Conservation (phyloP, 1,140 invertebrate genomes). For the Polyergus mexicanus region DNA sequence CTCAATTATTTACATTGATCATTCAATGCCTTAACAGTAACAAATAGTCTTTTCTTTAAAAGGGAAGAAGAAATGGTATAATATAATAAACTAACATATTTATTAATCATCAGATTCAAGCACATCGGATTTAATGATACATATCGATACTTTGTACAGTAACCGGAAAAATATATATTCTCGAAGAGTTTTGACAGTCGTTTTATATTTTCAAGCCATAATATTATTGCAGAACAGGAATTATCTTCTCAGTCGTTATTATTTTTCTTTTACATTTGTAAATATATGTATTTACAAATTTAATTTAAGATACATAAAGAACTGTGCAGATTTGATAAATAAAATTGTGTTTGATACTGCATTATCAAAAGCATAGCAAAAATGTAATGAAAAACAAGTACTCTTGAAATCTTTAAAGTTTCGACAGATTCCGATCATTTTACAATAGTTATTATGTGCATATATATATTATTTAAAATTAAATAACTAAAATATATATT, state of each 20-base stretch:
- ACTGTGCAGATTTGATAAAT: neutral
- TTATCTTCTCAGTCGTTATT: neutral
- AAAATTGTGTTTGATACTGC: neutral
- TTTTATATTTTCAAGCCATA: conserved; percentile 11
- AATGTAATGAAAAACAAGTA: neutral
- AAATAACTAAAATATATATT: conserved; percentile 2
- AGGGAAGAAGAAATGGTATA: no score
- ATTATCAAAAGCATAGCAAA: neutral
- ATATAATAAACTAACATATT: no score
- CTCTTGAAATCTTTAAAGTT: neutral
- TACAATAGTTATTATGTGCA: neutral
- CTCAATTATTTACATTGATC: no score
- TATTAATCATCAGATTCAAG: no score
- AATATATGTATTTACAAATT: conserved; percentile 13
- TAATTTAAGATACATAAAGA: conserved; percentile 26
- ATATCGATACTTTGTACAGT: neutral
- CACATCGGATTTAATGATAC: no score
- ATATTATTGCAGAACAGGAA: conserved; percentile 4
- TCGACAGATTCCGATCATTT: neutral
- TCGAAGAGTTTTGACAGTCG: neutral
- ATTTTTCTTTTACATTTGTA: conserved; percentile 21
- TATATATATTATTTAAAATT: neutral
- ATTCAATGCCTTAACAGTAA: no score
- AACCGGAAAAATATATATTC: neutral
- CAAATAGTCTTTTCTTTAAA: no score